Conservation (phyloP, 2,888 invertebrate genomes). For the Parelbella ahira region DNA sequence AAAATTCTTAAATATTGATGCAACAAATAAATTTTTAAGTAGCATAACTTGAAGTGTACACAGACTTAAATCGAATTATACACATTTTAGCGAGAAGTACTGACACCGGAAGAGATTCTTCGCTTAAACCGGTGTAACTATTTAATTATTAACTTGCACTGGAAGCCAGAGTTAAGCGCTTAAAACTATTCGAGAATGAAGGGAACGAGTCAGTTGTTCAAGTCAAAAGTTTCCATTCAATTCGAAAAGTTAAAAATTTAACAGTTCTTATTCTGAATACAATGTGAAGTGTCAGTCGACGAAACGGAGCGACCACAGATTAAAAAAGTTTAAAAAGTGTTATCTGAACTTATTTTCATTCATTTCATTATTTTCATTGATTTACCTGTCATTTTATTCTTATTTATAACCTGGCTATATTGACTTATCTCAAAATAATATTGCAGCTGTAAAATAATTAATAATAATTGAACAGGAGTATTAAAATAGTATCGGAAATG, state of each 20-base stretch:
- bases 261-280: slow-evolving; percentile 25
- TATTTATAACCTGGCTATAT: too few relatives aligned
- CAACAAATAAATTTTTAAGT: too few relatives aligned
- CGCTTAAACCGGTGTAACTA: slow-evolving; percentile 9
- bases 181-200: slow-evolving; percentile 22
- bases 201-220: slow-evolving; percentile 14
- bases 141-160: slow-evolving; percentile 20
- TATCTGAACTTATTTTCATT: slow-evolving; percentile 3
- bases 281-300: slow-evolving; percentile 28
- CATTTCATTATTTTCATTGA: too few relatives aligned
- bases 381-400: too few relatives aligned
- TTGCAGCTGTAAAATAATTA: too few relatives aligned
- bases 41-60: too few relatives aligned
- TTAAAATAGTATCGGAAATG: not conserved
- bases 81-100: too few relatives aligned
- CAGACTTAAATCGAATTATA: too few relatives aligned
- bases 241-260: slow-evolving; percentile 27
- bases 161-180: slow-evolving; percentile 13
- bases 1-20: too few relatives aligned
- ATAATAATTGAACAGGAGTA: too few relatives aligned
- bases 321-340: slow-evolving; percentile 32
- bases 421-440: too few relatives aligned
- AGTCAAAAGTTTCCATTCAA: slow-evolving; percentile 25
- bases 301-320: slow-evolving; percentile 32
- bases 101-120: slow-evolving; percentile 4